A percentile compares a stretch with the other conserved stretches of the same genome.
phyloP scores from a whole-genome alignment of 2,797 vertebrate species.

The Antennarius maculatus region DNA sequence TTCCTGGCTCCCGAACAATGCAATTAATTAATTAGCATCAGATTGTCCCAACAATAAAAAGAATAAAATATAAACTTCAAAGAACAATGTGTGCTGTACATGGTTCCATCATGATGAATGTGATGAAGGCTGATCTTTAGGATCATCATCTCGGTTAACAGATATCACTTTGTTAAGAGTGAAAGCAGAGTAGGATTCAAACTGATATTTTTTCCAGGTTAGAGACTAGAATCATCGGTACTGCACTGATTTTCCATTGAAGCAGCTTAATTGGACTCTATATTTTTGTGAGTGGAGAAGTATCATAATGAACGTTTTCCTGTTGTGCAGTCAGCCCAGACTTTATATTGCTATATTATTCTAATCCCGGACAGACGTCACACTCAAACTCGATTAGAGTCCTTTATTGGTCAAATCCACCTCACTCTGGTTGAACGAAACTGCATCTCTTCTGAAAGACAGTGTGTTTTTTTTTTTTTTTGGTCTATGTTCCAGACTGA shows the following conservation, averaged over 20 bases:
- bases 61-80: too few species aligned
- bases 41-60: too few species aligned
- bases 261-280: conserved; percentile 48
- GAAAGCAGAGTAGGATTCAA: conserved; percentile 62
- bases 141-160: conserved; percentile 64
- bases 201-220: conserved; percentile 69
- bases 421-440: background rate
- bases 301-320: background rate
- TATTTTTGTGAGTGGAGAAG: background rate
- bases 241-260: conserved; percentile 51
- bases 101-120: too few species aligned
- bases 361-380: background rate
- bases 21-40: too few species aligned
- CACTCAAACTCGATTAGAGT: conserved; percentile 4
- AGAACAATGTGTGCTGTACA: too few species aligned
- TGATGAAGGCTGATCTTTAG: too few species aligned
- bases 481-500: conserved; percentile 79
- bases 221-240: conserved; percentile 62
- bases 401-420: conserved; percentile 34
- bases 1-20: too few species aligned
- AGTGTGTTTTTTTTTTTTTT: conserved; percentile 8
- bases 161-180: conserved; percentile 53
- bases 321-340: background rate
- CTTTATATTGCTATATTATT: background rate
- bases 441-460: conserved; percentile 28